Evolutionary conservation across 2,888 invertebrate genomes (phyloP), one percentile per base, ranked within the genome.

Genomic region (Galerucella pusilla): DNA sequence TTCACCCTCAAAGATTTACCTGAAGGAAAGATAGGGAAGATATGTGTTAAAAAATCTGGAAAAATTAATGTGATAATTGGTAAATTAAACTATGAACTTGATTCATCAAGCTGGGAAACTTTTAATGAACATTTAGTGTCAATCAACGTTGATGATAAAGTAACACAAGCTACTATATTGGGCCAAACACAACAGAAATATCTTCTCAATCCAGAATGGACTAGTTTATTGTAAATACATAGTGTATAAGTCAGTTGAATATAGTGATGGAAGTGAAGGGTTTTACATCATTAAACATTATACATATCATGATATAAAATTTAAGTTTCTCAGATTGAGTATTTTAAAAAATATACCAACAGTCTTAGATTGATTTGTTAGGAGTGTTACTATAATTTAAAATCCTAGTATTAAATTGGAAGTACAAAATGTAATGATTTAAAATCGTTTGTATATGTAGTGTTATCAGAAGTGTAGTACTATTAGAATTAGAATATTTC

Each of bases 21-120:
- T 6, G 74, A 77, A 71, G 79, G 80, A 65, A 75, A 76, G 61
- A 78, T 80, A 16, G 80, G 80, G 6, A 78, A 75, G 75, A 70
- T 79, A 11, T 68, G 66, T 46, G 49, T 80, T 10, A 63, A 76
- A 66, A 80, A 76, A 75, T 80, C 80, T 42, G 80, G 80, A 60
- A 77, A 75, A 72, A 46, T 76, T 11, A 68, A 78, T 57, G 76
- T 77, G 9, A 59, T 68, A 16, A 71, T 80, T 35, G 80, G 79
- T 7, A 74, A 67, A 57, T 67, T 77, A 28, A 73, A 64, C 52
- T 80, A 77, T 57, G 71, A 78, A 45, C 64, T 80, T 0, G 75
- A 77, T 52, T 52, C 69, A n/a, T 63, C 72, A 20, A 59, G 65
- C 14, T 74, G 73, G 71, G 75, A 74, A 65, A 61, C 74, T 20